These are phyloP conservation scores for Kryptolebias marmoratus DNA, from an alignment of 2,113 vertebrate genomes.

Conservation along the genomic window DNA sequence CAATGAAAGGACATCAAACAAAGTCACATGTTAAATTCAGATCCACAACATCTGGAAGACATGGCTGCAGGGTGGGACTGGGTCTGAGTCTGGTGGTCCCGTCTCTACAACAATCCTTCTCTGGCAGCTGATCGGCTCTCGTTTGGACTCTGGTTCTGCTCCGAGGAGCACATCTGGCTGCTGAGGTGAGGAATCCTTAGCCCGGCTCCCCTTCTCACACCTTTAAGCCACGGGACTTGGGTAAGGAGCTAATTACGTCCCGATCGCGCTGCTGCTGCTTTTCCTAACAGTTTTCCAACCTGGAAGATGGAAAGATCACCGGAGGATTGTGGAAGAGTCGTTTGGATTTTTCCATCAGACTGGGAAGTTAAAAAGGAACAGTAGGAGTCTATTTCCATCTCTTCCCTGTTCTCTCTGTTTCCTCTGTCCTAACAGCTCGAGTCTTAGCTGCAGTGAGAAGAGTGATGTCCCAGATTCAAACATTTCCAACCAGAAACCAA, in stretches of 20 bases:
- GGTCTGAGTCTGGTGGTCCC: slow-evolving; percentile 11
- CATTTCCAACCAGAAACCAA: slow-evolving; percentile 13
- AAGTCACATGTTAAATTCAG: slow-evolving; percentile 54
- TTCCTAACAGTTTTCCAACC: slow-evolving; percentile 31
- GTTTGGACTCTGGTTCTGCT: slow-evolving; percentile 20
- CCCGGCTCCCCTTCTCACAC: no score
- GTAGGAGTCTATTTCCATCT: slow-evolving; percentile 21
- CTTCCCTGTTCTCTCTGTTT: slow-evolving; percentile 34
- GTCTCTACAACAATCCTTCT: slow-evolving; percentile 4
- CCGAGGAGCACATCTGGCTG: slow-evolving; percentile 15
- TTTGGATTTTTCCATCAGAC: slow-evolving; percentile 51
- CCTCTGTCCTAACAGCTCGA: neutral
- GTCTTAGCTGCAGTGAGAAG: no score
- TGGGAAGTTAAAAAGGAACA: slow-evolving; percentile 36
- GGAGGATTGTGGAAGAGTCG: slow-evolving; percentile 50
- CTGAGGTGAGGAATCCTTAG: slow-evolving; percentile 1
- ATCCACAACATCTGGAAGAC: slow-evolving; percentile 58
- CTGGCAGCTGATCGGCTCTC: slow-evolving; percentile 23
- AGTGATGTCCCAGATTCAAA: slow-evolving; percentile 7
- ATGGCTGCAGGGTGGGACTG: slow-evolving; percentile 47
- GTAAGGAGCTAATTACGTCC: slow-evolving; percentile 21
- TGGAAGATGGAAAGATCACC: slow-evolving; percentile 30
- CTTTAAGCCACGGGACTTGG: slow-evolving; percentile 16
- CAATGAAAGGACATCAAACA: slow-evolving; percentile 38
- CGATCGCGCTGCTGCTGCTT: slow-evolving; percentile 7